Evolutionary conservation across 1,140 invertebrate genomes (phyloP), one percentile per base, ranked within the genome.

Genomic region (Calosoma granatense): DNA sequence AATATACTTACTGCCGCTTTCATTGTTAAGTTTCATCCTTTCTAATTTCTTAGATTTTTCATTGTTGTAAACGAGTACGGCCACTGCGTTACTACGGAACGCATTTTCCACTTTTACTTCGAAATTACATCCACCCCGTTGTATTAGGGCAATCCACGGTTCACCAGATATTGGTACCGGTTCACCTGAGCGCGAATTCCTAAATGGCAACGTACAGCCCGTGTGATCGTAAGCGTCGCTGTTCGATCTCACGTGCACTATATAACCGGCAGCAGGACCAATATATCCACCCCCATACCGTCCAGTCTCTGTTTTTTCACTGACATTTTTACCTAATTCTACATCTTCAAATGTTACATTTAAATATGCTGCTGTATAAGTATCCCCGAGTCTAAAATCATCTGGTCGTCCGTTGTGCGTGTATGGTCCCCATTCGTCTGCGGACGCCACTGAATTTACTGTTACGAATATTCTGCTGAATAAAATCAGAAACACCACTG

Each of bases 31-130:
- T 59, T 82, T 82, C 85, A 88, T 87, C 65, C 83, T 84, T 64
- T 88, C 83, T 61, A 87, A 69, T 22, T 70, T 67, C n/a, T 75
- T 73, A 19, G 79, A 77, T 39, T 81, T 78, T 47, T 81, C 74
- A 70, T 86, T 81, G 69, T 89, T 86, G 73, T 89, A 90, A 11
- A 90, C 79, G 23, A 90, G 78, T 14, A 88, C 82, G 0, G 82
- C 88, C 0, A 78, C 77, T 1, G 87, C 88, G 63, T 85, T 84
- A 54, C 77, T 79, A 26, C 73, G 70, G 65, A 78, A 80, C 14
- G 86, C 85, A 70, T 89, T 84, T 61, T 83, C 78, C 54, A 87
- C 78, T 72, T 90, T 91, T 51, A 81, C 78, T 65, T 87, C 83
- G 67, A 88, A 88, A 61, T 84, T 84, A 70, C 88, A 91, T 17